These are phyloP conservation scores for Vicugna pacos DNA, from an alignment of 2,113 vertebrate genomes.

Conservation along the genomic window DNA sequence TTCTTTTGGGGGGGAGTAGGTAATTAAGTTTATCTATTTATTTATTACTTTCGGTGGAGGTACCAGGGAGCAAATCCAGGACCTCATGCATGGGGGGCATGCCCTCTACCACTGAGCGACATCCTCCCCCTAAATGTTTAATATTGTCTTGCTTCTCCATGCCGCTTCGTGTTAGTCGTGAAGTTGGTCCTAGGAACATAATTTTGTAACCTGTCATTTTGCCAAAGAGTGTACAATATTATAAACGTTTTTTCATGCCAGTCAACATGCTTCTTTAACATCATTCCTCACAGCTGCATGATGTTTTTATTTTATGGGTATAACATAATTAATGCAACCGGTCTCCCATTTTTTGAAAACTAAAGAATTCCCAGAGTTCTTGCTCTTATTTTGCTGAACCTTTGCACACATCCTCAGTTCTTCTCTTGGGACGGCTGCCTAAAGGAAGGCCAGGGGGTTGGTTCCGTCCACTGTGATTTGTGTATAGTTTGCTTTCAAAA, in stretches of 20 bases:
- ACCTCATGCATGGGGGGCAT: no score
- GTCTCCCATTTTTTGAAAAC: slow-evolving; percentile 1
- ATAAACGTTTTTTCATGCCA: neutral
- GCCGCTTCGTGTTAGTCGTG: neutral
- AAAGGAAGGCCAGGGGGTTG: no score
- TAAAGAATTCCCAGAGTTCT: neutral
- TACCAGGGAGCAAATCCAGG: no score
- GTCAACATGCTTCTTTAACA: neutral
- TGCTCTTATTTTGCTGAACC: neutral
- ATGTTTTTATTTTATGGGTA: neutral
- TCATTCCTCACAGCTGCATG: neutral
- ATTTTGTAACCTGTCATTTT: neutral
- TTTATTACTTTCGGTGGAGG: no score
- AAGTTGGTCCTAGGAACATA: neutral
- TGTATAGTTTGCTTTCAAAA: neutral
- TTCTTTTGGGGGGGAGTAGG: no score
- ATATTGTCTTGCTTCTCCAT: neutral
- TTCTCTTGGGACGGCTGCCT: neutral
- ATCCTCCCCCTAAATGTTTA: no score
- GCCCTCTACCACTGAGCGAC: no score
- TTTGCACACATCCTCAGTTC: neutral
- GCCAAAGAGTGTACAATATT: neutral
- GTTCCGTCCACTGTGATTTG: neutral
- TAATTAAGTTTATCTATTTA: no score
- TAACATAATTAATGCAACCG: neutral